Evolutionary conservation across 1,140 invertebrate genomes (phyloP).

Genomic region (Sycophila sp.): DNA sequence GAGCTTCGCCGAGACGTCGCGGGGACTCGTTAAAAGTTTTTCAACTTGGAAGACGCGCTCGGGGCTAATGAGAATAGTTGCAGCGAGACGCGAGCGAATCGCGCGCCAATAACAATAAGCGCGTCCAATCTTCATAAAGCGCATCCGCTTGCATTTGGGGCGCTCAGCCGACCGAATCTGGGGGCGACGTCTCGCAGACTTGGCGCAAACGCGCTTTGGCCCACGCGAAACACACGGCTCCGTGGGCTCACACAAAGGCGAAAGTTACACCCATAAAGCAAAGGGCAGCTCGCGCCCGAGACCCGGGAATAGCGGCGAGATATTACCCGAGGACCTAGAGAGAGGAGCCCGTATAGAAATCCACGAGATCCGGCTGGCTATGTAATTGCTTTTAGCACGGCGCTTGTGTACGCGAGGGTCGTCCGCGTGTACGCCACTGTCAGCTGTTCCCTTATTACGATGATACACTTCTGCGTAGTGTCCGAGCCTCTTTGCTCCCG

Average conservation of each 20-base stretch:
- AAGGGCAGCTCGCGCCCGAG: too few species aligned
- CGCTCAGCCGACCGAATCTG: constrained; percentile 1
- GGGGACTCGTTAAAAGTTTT: constrained; percentile 15
- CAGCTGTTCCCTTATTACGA: constrained; percentile 58
- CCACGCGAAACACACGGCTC: background rate
- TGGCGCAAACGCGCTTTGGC: too few species aligned
- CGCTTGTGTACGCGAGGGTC: too few species aligned
- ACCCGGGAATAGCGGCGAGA: constrained; percentile 30
- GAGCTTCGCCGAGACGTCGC: background rate
- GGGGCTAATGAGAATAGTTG: constrained; percentile 28
- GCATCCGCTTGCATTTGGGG: too few species aligned
- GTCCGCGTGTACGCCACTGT: constrained; percentile 52
- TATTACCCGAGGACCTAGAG: constrained; percentile 44
- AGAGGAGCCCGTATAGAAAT: constrained; percentile 42
- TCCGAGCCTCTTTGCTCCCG: constrained; percentile 19
- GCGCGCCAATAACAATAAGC: constrained; percentile 49
- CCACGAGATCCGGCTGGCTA: constrained; percentile 45
- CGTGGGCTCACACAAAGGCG: constrained; percentile 17
- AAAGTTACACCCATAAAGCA: constrained; percentile 33
- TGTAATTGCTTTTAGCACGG: constrained; percentile 57
- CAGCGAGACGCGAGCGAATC: background rate
- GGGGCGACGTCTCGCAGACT: constrained; percentile 6
- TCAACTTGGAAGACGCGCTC: background rate
- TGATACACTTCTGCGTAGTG: constrained; percentile 44
- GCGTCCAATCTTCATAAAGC: constrained; percentile 50